Base-by-base conservation (phyloP, 2,888 invertebrate species). In the Drosophila kokeensis region DNA sequence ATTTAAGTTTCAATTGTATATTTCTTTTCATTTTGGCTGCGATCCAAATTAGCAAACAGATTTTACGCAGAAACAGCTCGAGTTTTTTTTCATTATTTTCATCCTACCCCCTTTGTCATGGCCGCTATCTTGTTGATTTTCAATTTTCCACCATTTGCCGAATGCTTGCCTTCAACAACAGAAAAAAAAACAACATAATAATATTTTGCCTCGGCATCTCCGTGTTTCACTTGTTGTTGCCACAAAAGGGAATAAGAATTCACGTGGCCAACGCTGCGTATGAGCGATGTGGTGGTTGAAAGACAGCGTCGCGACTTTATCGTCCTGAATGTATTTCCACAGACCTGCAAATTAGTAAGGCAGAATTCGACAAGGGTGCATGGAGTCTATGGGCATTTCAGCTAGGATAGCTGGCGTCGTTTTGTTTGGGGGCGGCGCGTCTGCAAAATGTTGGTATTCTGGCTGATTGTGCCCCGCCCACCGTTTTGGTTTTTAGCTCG, bases 21-120 rank as follows among this genome's bases (percentile, higher is more conserved):
- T 89, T 78, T 76, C 42, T 89, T 78, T 85, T 80, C 72, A 60
- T 73, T 69, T 88, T 86, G 85, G 85, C 89, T 60, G 29, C 58
- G 40, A 50, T 72, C 90, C 85, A 86, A 86, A 86, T 90, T 90
- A 90, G 85, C 90, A 70, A 73, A 83, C 55, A 63, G 53, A 87
- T 76, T 87, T 76, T 68, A 74, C 76, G 55, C 72, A 71, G 75
- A 72, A 67, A 34, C 55, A 36, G 61, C n/a, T 77, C 52, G 86
- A 32, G 10, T 66, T 61, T 49, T 67, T 30, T 32, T 27, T 61
- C 34, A 15, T 15, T n/a, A 29, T 32, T 38, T 69, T 60, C 42
- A 18, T 15, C 40, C 42, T 15, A n/a, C 49, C 38, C 27, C 38
- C 57, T 54, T 21, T 45, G 10, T 48, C 59, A 55, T 62, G 59